Percentiles rank a stretch among this genome's conserved stretches.
Evolutionary conservation across 2,113 vertebrate species (phyloP).

Genomic region (Fregata magnificens): DNA sequence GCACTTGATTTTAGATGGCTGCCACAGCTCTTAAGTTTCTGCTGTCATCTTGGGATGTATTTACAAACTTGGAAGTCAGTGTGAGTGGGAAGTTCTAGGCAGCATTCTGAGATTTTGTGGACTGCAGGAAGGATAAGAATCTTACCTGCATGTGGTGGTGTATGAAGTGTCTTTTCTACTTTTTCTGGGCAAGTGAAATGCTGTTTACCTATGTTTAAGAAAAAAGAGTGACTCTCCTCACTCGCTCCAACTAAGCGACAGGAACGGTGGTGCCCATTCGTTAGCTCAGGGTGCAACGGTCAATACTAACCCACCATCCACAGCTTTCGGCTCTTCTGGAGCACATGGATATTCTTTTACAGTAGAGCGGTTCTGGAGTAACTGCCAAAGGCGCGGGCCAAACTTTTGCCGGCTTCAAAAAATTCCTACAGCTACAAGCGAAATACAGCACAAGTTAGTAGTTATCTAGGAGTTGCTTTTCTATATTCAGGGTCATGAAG

Average conservation of each 20-base stretch:
- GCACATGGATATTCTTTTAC: not conserved
- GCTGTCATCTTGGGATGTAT: not conserved
- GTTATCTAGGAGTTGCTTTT: not conserved
- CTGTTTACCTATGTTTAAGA: not conserved
- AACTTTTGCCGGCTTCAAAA: not conserved
- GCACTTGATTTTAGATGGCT: not conserved
- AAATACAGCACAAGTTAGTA: not conserved
- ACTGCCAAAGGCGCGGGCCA: fast-evolving
- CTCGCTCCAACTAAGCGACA: not conserved
- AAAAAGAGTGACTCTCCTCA: not conserved
- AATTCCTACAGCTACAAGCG: not conserved
- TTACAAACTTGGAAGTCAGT: not conserved
- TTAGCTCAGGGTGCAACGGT: not conserved
- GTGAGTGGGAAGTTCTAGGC: not conserved
- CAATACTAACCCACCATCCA: not conserved
- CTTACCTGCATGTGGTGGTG: not conserved
- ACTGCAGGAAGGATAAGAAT: not conserved
- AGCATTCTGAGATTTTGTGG: not conserved
- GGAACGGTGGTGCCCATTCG: not conserved
- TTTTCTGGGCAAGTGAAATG: not conserved
- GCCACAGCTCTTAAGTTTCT: not conserved
- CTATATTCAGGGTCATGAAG: not conserved
- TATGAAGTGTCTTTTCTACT: not conserved
- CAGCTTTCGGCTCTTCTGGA: not conserved
- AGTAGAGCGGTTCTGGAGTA: not conserved